Conservation (phyloP, 2,797 vertebrate species). For the Arnoldichthys spilopterus region DNA sequence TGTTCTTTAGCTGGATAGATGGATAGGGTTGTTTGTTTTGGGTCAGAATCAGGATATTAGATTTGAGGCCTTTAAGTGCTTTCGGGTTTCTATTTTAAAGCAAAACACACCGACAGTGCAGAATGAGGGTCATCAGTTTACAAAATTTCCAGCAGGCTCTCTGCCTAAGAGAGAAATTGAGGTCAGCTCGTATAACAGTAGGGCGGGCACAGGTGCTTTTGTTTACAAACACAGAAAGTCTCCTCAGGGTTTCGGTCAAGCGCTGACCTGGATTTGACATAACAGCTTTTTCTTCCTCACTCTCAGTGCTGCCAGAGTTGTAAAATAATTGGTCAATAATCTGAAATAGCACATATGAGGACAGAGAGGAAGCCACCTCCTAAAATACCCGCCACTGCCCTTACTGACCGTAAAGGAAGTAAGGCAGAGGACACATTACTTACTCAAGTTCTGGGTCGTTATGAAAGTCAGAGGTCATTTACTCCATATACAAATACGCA, state of each 20-base stretch:
- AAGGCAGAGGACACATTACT: constrained; percentile 14
- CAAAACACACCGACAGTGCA: neutral
- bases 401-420: constrained; percentile 35
- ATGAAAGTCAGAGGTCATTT: constrained; percentile 27
- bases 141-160: neutral
- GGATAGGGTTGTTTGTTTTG: neutral
- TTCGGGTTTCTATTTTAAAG: neutral
- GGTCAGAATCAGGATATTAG: neutral
- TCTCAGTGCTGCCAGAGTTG: constrained; percentile 14
- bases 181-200: neutral
- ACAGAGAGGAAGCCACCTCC: constrained; percentile 27
- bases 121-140: neutral
- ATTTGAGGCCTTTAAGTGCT: neutral
- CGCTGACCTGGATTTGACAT: constrained; percentile 22
- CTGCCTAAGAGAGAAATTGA: neutral
- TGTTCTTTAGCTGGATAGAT: no score
- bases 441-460: constrained; percentile 13
- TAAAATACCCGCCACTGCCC: constrained; percentile 6
- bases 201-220: neutral
- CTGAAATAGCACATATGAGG: constrained; percentile 15
- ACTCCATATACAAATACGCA: neutral
- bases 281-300: neutral
- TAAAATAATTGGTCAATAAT: constrained; percentile 23
- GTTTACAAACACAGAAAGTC: constrained; percentile 28
- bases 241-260: constrained; percentile 5